These are phyloP conservation scores for Euphydryas editha DNA, from an alignment of 2,888 invertebrate genomes.

Conservation along the genomic window DNA sequence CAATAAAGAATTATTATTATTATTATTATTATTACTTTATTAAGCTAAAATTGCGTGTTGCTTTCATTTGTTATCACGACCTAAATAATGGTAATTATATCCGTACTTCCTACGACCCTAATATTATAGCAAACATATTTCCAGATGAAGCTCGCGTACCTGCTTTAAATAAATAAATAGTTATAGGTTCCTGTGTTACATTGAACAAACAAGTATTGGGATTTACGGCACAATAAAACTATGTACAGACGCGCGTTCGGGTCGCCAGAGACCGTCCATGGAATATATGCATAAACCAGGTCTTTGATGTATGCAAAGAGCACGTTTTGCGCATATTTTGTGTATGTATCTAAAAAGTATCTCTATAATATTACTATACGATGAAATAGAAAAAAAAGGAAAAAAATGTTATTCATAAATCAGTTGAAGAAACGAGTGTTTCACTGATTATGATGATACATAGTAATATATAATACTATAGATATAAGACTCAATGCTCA, in stretches of 20 bases:
- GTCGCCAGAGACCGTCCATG: conserved; percentile 41
- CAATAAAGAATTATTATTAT: too few relatives aligned
- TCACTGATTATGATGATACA: not conserved
- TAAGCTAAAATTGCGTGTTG: not conserved
- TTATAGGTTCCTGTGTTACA: conserved; percentile 14
- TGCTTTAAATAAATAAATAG: conserved; percentile 33
- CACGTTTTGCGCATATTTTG: conserved; percentile 24
- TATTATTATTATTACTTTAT: too few relatives aligned
- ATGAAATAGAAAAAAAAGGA: not conserved
- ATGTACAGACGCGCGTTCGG: conserved; percentile 48
- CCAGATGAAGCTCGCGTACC: conserved; percentile 15
- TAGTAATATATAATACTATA: too few relatives aligned
- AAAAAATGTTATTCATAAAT: too few relatives aligned
- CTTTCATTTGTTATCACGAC: conserved; percentile 2
- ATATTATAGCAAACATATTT: conserved; percentile 18
- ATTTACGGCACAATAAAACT: conserved; percentile 72
- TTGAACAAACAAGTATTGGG: conserved; percentile 37
- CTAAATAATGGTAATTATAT: conserved; percentile 8
- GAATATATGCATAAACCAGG: conserved; percentile 31
- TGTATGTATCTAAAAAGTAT: not conserved
- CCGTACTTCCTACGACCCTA: conserved; percentile 19
- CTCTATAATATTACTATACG: not conserved
- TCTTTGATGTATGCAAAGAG: conserved; percentile 25
- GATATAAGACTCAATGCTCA: not conserved
- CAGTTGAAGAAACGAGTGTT: not conserved